Conservation (phyloP, 2,888 invertebrate genomes). For the Tachina fera region DNA sequence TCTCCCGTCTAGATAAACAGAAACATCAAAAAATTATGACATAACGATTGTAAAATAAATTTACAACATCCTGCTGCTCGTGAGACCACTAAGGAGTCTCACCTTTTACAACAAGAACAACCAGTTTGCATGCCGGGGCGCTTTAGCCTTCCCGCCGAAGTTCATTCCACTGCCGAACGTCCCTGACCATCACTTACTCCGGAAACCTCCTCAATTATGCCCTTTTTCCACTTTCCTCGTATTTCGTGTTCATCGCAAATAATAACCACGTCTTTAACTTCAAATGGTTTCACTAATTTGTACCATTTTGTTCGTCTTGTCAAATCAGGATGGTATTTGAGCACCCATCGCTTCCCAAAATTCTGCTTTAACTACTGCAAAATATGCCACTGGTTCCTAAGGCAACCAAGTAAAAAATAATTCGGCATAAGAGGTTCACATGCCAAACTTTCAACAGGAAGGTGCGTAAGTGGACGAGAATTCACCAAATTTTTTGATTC, state of each 20-base stretch:
- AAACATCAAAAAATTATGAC: too few species aligned
- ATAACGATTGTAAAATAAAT: not conserved
- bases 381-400: conserved; percentile 4
- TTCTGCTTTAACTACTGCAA: not conserved
- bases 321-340: not conserved
- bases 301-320: not conserved
- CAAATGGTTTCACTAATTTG: not conserved
- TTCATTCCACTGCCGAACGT: conserved; percentile 2
- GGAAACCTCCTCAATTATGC: not conserved
- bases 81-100: conserved; percentile 9
- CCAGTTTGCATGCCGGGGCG: conserved; percentile 6
- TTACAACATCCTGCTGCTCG: conserved; percentile 1
- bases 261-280: not conserved
- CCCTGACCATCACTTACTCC: not conserved
- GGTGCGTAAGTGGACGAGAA: not conserved
- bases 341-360: not conserved
- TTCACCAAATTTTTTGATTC: conserved; percentile 3
- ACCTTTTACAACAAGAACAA: not conserved
- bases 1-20: too few species aligned
- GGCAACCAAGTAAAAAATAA: conserved; percentile 2
- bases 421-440: conserved; percentile 17
- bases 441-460: not conserved
- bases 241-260: not conserved
- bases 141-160: not conserved
- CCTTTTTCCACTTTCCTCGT: not conserved